These are phyloP conservation scores for Drosophila limbata DNA, from an alignment of 2,888 invertebrate species.

Conservation along the genomic window DNA sequence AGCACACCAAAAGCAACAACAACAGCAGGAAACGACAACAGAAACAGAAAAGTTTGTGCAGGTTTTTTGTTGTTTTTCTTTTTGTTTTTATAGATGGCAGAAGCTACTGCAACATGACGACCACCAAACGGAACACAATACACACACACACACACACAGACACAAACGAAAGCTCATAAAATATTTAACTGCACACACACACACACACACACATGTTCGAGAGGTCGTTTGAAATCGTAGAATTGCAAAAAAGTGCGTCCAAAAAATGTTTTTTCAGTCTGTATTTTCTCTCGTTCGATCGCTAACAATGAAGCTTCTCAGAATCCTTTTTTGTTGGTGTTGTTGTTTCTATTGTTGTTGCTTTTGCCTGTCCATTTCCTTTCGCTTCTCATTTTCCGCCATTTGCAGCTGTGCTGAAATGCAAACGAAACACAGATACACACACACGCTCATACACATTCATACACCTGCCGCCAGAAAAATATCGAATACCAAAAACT, in stretches of 20 bases:
- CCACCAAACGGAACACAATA: slow-evolving; percentile 49
- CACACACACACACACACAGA: slow-evolving; percentile 17
- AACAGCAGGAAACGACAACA: slow-evolving; percentile 45
- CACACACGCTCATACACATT: slow-evolving; percentile 20
- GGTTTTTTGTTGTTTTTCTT: slow-evolving; percentile 28
- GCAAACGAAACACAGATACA: slow-evolving; percentile 49
- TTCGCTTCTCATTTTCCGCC: slow-evolving; percentile 65
- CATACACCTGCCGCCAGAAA: slow-evolving; percentile 30
- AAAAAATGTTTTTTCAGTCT: slow-evolving; percentile 39
- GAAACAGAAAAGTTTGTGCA: slow-evolving; percentile 55
- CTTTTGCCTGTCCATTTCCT: slow-evolving; percentile 35
- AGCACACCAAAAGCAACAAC: slow-evolving; percentile 19
- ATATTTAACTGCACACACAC: slow-evolving; percentile 54
- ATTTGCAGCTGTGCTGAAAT: slow-evolving; percentile 68
- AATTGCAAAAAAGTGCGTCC: slow-evolving; percentile 57
- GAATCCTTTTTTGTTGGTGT: slow-evolving; percentile 25
- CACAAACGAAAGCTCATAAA: slow-evolving; percentile 59
- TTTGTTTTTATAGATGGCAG: slow-evolving; percentile 19
- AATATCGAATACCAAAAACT: slow-evolving; percentile 45
- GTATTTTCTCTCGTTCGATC: slow-evolving; percentile 29
- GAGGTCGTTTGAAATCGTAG: slow-evolving; percentile 55
- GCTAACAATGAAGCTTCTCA: slow-evolving; percentile 59
- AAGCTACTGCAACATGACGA: slow-evolving; percentile 55
- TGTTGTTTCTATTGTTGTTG: background rate
- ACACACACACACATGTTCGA: slow-evolving; percentile 21